A percentile compares a stretch with the other conserved stretches of the same genome.
phyloP scores from a whole-genome alignment of 1,140 invertebrate genomes.

The Drosophila albomicans region DNA sequence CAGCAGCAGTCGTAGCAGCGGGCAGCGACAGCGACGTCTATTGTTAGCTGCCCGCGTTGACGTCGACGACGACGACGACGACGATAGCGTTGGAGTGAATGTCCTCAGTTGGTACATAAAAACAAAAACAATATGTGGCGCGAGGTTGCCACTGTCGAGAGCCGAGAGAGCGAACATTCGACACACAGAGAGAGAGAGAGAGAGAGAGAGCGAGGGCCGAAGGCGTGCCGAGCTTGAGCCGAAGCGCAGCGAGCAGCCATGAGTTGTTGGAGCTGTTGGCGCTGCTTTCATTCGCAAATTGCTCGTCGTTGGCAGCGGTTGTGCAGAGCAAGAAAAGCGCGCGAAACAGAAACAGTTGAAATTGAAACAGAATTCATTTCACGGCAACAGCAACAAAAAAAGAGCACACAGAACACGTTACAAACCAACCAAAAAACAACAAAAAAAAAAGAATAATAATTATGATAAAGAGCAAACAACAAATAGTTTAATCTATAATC shows the following conservation, averaged over 20 bases:
- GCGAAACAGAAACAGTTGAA: slow-evolving; percentile 53
- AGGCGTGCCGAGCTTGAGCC: slow-evolving; percentile 25
- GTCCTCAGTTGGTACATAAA: slow-evolving; percentile 84
- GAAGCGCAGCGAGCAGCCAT: slow-evolving; percentile 40
- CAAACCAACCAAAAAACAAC: background rate
- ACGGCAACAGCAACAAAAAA: slow-evolving; percentile 42
- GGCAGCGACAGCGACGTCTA: slow-evolving; percentile 52
- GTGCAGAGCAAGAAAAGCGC: slow-evolving; percentile 75
- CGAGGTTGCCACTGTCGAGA: slow-evolving; percentile 58
- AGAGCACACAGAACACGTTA: slow-evolving; percentile 47
- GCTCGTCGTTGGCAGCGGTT: slow-evolving; percentile 83
- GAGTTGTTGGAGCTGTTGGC: slow-evolving; percentile 58
- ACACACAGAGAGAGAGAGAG: slow-evolving; percentile 21
- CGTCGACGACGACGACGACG: slow-evolving; percentile 54
- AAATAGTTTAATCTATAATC: slow-evolving; percentile 48
- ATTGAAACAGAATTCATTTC: slow-evolving; percentile 24
- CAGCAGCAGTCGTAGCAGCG: slow-evolving; percentile 21
- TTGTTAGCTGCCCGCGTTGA: slow-evolving; percentile 73
- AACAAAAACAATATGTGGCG: slow-evolving; percentile 75
- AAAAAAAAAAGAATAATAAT: too few relatives aligned
- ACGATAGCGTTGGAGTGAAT: slow-evolving; percentile 76
- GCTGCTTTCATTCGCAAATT: slow-evolving; percentile 84
- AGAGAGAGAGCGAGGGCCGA: slow-evolving; percentile 24
- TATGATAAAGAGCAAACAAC: slow-evolving; percentile 36
- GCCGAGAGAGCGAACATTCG: slow-evolving; percentile 12